Base-by-base conservation (phyloP, 2,888 invertebrate genomes). In the Cheilosia vernalis region DNA sequence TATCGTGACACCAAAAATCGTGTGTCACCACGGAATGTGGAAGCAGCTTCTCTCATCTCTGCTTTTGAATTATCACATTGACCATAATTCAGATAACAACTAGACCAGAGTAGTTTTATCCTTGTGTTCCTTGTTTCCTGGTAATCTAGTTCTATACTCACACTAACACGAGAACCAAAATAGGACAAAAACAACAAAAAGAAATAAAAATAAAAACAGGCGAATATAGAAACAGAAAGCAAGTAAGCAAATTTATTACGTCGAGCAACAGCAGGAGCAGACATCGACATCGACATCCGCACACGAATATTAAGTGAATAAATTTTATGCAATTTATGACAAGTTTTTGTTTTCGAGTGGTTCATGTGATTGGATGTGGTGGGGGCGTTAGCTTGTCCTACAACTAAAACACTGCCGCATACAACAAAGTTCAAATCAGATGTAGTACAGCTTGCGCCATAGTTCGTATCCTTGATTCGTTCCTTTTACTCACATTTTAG, bases 21-120 rank as follows among this genome's bases (percentile, higher is more conserved):
- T 60, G 70, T 80, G 85, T 80, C 85, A 76, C 84, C 84, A 85
- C 70, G 85, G 58, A 76, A 81, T 81, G 77, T 81, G 76, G 44
- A 76, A 76, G 66, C 67, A 76, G 70, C 76, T 81, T 67, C 61
- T 77, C 85, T 81, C 81, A 81, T 77, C 70, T 87, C 87, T 87
- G 87, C 80, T 87, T 83, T 86, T 87, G 87, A 87, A 85, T 86
- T 87, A 87, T 87, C 87, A 86, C 87, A 78, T 83, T 86, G 74
- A 66, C 86, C 87, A 87, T 87, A 87, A 87, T 87, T 87, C 86
- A 87, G 87, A 87, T 87, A 87, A 87, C 87, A 87, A 85, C 80
- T 78, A 77, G 79, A 73, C 82, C 82, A 87, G 82, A 49, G 67
- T 60, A 61, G 61, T 67, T 61, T 56, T 66, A 72, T 81, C 74